phyloP scores from a whole-genome alignment of 2,797 vertebrate genomes.

The Delichon dasypus region DNA sequence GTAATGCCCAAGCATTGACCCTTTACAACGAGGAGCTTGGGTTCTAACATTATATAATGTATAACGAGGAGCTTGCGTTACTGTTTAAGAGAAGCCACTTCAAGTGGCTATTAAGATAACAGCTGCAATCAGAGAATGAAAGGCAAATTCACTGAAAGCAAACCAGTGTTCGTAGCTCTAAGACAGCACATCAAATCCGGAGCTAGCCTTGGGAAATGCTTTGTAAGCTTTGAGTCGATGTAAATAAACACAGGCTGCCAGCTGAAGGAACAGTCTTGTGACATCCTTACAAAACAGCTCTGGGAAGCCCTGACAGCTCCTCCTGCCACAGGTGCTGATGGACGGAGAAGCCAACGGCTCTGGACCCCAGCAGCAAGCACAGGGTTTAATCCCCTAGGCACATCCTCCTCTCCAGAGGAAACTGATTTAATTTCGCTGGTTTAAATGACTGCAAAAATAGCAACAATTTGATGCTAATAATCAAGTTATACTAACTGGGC shows the following conservation, averaged over 20 bases:
- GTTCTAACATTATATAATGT: background rate
- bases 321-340: background rate
- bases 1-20: background rate
- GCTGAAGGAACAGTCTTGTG: background rate
- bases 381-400: background rate
- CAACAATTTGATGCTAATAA: background rate
- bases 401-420: background rate
- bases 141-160: background rate
- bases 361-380: background rate
- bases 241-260: background rate
- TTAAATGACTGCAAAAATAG: background rate
- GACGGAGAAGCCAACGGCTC: background rate
- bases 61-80: background rate
- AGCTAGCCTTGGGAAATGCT: background rate
- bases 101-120: background rate
- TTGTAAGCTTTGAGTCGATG: background rate
- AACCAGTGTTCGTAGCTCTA: background rate
- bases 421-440: background rate
- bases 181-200: background rate
- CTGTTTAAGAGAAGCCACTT: background rate
- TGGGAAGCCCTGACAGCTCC: background rate
- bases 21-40: background rate
- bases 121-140: background rate
- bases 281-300: background rate
- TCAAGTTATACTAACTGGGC: background rate